Base-by-base conservation (phyloP, 2,113 vertebrate genomes). In the Barbus barbus region DNA sequence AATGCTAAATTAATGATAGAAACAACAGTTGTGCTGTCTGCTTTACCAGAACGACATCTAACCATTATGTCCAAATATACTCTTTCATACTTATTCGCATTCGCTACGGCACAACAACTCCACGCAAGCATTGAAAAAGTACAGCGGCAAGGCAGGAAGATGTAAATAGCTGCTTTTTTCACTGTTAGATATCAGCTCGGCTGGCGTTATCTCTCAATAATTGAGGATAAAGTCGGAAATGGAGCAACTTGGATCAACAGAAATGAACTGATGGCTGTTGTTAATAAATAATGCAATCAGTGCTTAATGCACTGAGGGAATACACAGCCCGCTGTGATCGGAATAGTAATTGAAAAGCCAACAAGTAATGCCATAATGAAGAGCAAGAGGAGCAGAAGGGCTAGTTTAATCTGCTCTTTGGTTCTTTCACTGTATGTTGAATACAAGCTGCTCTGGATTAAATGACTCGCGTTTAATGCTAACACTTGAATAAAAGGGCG, bases 251-350 rank as follows among this genome's bases (percentile, higher is more conserved):
- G 79, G 84, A 91, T 89, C 87, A 90, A 89, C 86, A 90, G 79
- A 83, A 84, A 83, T 69, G 56, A 88, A 90, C 65, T 81, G 84
- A 86, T 83, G 86, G 77, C 82, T 67, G 78, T 87, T 88, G 76
- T 78, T 69, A 56, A 86, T 93, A 90, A 92, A 94, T 92, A 92
- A 93, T 92, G 82, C 86, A 60, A 69, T 82, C 73, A 82, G 86
- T 56, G 82, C 88, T 84, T 83, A 83, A 33, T 84, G 82, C 82
- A 75, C 18, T 5, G 56, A 53, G 82, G 84, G 84, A 78, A 86
- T 83, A 72, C 74, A 48, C 69, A 63, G 84, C 65, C 71, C 60
- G 82, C 84, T 91, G 88, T 85, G 88, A 91, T 91, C 78, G 28
- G 85, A 85, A 89, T 87, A 86, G 82, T 91, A 90, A 91, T 90